A percentile compares a stretch with the other conserved stretches of the same genome.
These are phyloP conservation scores for Cassiopea andromeda DNA, from an alignment of 30 jellyfish, hydroid and myxozoan genomes.

Conservation along the genomic window DNA sequence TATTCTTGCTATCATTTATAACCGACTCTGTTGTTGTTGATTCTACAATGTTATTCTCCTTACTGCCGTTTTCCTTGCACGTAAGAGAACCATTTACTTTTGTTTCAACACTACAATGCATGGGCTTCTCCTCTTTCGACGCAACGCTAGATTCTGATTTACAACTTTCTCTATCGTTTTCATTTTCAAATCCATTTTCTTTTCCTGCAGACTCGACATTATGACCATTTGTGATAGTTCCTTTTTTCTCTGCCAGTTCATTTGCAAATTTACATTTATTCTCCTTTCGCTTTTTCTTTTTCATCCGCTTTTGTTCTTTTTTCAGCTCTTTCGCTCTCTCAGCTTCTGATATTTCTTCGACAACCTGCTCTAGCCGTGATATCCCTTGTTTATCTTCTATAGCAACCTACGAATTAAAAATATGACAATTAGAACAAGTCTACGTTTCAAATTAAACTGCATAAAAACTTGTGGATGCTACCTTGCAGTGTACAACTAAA, in stretches of 20 bases:
- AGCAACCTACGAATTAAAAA: constrained; percentile 67
- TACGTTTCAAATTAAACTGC: not conserved
- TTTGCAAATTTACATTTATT: constrained; percentile 79
- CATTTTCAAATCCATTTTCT: constrained; percentile 39
- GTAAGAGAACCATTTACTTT: not conserved
- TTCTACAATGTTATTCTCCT: not conserved
- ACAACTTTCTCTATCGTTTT: constrained; percentile 39
- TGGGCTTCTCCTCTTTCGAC: constrained; percentile 45
- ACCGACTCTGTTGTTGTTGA: not conserved
- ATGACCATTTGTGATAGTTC: constrained; percentile 23
- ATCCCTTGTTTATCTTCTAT: constrained; percentile 96
- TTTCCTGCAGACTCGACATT: constrained; percentile 28
- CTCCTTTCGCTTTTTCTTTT: constrained; percentile 90
- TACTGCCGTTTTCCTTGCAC: not conserved
- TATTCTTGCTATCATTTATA: not conserved
- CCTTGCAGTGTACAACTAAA: too few species aligned
- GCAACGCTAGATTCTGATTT: constrained; percentile 32
- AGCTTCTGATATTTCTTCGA: constrained; percentile 96
- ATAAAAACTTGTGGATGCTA: too few species aligned
- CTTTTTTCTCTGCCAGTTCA: constrained; percentile 70
- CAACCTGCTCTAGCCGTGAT: constrained; percentile 90
- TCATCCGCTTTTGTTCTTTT: constrained; percentile 84
- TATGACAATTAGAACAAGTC: not conserved
- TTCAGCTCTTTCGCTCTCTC: constrained; percentile 90
- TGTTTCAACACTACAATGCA: not conserved